Conservation (phyloP, 2,888 invertebrate genomes). For the Drosophila mercatorum region DNA sequence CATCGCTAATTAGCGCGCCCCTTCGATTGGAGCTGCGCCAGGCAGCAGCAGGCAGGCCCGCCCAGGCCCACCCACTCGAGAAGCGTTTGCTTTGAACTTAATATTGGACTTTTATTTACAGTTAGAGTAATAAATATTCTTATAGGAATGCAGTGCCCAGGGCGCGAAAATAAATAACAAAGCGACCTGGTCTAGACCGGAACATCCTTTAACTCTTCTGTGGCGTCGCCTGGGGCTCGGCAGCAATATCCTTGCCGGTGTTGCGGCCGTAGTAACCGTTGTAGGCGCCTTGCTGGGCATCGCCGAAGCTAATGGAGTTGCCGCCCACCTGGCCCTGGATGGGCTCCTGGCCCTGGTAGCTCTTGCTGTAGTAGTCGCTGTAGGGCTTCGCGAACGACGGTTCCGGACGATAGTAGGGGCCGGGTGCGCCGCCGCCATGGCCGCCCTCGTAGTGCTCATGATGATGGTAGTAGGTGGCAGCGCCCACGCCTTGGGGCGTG, state of each 20-base stretch:
- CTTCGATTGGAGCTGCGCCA: slow-evolving; percentile 9
- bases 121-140: slow-evolving; percentile 68
- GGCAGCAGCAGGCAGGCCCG: too few relatives aligned
- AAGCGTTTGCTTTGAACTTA: slow-evolving; percentile 43
- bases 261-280: slow-evolving; percentile 89
- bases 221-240: slow-evolving; percentile 54
- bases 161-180: slow-evolving; percentile 63
- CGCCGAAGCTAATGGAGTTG: slow-evolving; percentile 87
- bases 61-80: background rate
- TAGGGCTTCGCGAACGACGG: slow-evolving; percentile 83
- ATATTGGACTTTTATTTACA: slow-evolving; percentile 67
- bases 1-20: slow-evolving; percentile 53
- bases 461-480: slow-evolving; percentile 87
- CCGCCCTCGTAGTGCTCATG: slow-evolving; percentile 82
- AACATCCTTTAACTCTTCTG: slow-evolving; percentile 56
- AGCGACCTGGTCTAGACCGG: slow-evolving; percentile 5
- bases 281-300: slow-evolving; percentile 89
- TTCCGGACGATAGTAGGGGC: slow-evolving; percentile 80
- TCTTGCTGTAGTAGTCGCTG: slow-evolving; percentile 85
- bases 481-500: slow-evolving; percentile 90
- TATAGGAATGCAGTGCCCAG: slow-evolving; percentile 69
- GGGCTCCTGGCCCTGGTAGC: slow-evolving; percentile 67
- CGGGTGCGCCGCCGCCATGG: slow-evolving; percentile 60
- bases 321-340: slow-evolving; percentile 47
- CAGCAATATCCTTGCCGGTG: slow-evolving; percentile 85